Percentiles rank a stretch among this genome's conserved stretches.
Evolutionary conservation across 1,140 invertebrate genomes (phyloP).

Genomic region (Penaeus vannamei): DNA sequence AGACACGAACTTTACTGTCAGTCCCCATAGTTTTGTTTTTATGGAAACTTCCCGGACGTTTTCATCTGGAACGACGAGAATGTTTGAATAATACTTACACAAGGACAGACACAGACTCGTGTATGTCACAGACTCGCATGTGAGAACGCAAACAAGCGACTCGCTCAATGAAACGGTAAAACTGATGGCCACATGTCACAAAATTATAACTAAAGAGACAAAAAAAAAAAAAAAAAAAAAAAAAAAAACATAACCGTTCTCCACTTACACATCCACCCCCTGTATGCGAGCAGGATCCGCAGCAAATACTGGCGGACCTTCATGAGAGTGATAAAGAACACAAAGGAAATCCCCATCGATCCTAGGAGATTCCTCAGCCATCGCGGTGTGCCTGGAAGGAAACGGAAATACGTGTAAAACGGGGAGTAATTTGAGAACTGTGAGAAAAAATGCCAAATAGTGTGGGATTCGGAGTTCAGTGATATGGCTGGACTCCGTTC

Average conservation of each 20-base stretch:
- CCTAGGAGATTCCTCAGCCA: slow-evolving; percentile 70
- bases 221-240: neutral
- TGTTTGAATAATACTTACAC: neutral
- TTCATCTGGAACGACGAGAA: slow-evolving; percentile 71
- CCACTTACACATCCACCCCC: slow-evolving; percentile 73
- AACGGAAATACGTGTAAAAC: slow-evolving; percentile 17
- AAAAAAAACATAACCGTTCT: slow-evolving; percentile 17
- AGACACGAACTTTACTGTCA: slow-evolving; percentile 72
- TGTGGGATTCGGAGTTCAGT: no score
- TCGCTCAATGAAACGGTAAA: no score
- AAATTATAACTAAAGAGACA: slow-evolving; percentile 50
- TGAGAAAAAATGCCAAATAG: no score
- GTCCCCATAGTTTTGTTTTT: slow-evolving; percentile 72
- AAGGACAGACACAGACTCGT: neutral
- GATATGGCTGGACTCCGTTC: no score
- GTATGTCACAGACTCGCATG: neutral
- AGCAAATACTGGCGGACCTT: slow-evolving; percentile 72
- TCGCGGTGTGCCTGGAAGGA: slow-evolving; percentile 70
- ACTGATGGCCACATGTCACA: neutral
- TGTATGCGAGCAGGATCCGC: slow-evolving; percentile 72
- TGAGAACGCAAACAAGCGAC: neutral
- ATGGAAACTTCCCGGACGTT: slow-evolving; percentile 71
- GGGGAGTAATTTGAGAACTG: no score
- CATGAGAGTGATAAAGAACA: slow-evolving; percentile 72
- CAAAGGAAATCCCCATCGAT: slow-evolving; percentile 70